These are phyloP conservation scores for Odocoileus virginianus DNA, from an alignment of 2,113 vertebrate species.

Conservation along the genomic window DNA sequence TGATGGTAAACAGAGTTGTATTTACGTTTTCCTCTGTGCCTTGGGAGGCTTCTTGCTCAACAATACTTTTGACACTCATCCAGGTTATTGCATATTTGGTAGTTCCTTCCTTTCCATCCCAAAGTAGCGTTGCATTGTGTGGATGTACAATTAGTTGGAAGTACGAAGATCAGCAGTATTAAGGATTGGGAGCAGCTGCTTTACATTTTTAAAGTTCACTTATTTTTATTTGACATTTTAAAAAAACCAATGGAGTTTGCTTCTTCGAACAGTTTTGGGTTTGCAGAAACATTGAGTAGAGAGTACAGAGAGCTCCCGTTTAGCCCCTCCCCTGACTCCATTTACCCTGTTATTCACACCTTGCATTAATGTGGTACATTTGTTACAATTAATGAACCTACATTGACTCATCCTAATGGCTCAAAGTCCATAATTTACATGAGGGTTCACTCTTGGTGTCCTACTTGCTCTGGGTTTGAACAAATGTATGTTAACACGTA, in stretches of 20 bases:
- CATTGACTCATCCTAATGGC: neutral
- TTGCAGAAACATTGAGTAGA: neutral
- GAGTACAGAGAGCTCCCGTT: fast-evolving
- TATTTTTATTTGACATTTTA: neutral
- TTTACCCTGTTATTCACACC: neutral
- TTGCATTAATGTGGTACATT: neutral
- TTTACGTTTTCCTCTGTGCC: fast-evolving
- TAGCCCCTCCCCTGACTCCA: neutral
- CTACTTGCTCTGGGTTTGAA: neutral
- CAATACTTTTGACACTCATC: too few relatives aligned
- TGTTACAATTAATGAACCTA: neutral
- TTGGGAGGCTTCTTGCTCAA: neutral
- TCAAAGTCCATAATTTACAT: neutral
- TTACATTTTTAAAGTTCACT: neutral
- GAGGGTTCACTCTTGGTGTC: neutral
- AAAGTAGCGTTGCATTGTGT: neutral
- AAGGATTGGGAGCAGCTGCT: neutral
- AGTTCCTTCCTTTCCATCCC: neutral
- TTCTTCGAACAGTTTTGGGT: neutral
- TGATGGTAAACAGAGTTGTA: fast-evolving
- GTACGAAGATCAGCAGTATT: fast-evolving
- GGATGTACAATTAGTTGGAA: too few relatives aligned
- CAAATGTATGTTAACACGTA: too few relatives aligned
- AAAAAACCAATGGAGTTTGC: neutral
- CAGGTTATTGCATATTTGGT: too few relatives aligned